Evolutionary conservation across 2,888 invertebrate genomes (phyloP).

Genomic region (Nemapogon koenigi): DNA sequence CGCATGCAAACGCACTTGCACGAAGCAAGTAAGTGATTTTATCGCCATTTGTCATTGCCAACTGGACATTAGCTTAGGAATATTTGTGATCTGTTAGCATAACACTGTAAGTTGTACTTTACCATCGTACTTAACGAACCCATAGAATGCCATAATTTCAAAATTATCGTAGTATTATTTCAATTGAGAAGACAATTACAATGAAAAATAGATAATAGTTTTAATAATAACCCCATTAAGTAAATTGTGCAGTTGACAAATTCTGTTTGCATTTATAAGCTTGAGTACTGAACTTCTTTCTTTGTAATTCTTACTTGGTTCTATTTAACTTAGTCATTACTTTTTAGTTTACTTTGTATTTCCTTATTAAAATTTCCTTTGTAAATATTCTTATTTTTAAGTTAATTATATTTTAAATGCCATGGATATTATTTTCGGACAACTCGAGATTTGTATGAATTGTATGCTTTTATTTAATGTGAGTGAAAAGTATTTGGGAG

Average conservation of each 20-base stretch:
- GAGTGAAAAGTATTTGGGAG: slow-evolving; percentile 46
- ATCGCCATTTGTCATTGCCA: slow-evolving; percentile 61
- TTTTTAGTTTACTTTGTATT: slow-evolving; percentile 51
- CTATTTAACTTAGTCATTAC: slow-evolving; percentile 56
- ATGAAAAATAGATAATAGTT: no score
- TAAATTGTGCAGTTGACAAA: not conserved
- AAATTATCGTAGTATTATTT: slow-evolving; percentile 3
- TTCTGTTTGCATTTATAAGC: slow-evolving; percentile 12
- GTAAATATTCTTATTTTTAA: slow-evolving; percentile 54
- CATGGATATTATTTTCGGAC: slow-evolving; percentile 41
- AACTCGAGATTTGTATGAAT: slow-evolving; percentile 43
- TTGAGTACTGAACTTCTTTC: slow-evolving; percentile 23
- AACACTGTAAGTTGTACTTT: slow-evolving; percentile 49
- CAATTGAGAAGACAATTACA: no score
- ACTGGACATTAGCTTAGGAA: slow-evolving; percentile 56
- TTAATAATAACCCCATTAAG: no score
- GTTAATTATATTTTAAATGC: slow-evolving; percentile 56
- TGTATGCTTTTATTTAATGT: slow-evolving; percentile 53
- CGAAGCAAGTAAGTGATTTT: slow-evolving; percentile 44
- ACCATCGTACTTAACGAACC: slow-evolving; percentile 36
- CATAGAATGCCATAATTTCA: slow-evolving; percentile 52
- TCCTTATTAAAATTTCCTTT: slow-evolving; percentile 36
- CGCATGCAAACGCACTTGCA: slow-evolving; percentile 45
- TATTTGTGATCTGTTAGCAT: slow-evolving; percentile 63
- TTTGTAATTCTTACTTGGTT: slow-evolving; percentile 36